phyloP scores from a whole-genome alignment of 2,113 vertebrate species.

The Archilochus colubris region DNA sequence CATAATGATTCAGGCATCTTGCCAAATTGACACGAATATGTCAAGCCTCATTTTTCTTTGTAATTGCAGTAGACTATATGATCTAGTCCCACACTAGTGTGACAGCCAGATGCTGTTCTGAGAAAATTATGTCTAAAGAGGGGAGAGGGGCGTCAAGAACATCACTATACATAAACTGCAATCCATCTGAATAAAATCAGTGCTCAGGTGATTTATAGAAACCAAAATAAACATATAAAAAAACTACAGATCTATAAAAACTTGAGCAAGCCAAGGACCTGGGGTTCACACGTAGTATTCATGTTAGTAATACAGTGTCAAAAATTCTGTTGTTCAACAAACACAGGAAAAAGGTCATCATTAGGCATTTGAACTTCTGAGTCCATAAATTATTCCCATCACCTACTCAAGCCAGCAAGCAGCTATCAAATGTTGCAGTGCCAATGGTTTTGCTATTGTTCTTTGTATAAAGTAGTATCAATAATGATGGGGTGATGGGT shows the following conservation, averaged over 20 bases:
- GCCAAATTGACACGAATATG: conserved; percentile 56
- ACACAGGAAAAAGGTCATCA: not conserved
- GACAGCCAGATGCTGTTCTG: conserved; percentile 25
- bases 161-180: not conserved
- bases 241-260: not conserved
- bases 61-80: conserved; percentile 43
- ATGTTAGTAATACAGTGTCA: not conserved
- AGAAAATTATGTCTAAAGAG: conserved; percentile 28
- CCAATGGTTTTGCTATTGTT: not conserved
- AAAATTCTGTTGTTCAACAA: not conserved
- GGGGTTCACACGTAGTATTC: not conserved
- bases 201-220: not conserved
- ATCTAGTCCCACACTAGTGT: not conserved
- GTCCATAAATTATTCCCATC: not conserved
- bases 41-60: conserved; percentile 57
- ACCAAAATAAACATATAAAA: not conserved
- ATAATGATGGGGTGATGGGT: not conserved
- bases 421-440: not conserved
- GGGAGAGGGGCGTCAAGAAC: not conserved
- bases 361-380: not conserved
- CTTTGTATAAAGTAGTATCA: not conserved
- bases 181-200: not conserved
- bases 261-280: not conserved
- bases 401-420: not conserved
- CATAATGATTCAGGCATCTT: conserved; percentile 29